These are phyloP conservation scores for Heterochromis multidens DNA, from an alignment of 2,113 vertebrate species.

Conservation along the genomic window DNA sequence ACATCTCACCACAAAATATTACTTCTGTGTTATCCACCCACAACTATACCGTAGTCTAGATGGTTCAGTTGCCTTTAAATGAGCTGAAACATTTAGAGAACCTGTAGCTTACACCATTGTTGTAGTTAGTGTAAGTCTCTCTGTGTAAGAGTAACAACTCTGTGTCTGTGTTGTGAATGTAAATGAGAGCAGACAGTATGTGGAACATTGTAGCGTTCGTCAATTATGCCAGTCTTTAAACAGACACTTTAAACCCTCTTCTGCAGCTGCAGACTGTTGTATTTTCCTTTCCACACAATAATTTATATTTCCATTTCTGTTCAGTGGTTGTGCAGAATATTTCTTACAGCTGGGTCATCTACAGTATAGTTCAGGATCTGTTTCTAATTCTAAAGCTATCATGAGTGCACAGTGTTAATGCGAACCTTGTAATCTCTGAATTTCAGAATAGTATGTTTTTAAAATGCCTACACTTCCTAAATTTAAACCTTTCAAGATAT, in stretches of 20 bases:
- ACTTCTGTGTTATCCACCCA: background rate
- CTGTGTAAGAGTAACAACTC: background rate
- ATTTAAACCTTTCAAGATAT: background rate
- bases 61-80: background rate
- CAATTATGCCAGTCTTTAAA: background rate
- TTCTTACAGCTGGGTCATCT: background rate
- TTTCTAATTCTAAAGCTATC: background rate
- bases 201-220: background rate
- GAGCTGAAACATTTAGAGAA: background rate
- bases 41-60: background rate
- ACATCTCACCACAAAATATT: background rate
- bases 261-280: background rate
- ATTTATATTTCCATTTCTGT: background rate
- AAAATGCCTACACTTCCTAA: background rate
- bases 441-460: background rate
- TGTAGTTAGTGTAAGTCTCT: background rate
- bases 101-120: background rate
- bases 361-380: background rate
- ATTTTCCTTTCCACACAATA: background rate
- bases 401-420: background rate
- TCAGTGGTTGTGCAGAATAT: background rate
- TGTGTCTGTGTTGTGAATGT: background rate
- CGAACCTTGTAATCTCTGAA: background rate
- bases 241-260: background rate
- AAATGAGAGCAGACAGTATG: background rate